Base-by-base conservation (phyloP, 2,113 vertebrate species). In the Grantiella picta region DNA sequence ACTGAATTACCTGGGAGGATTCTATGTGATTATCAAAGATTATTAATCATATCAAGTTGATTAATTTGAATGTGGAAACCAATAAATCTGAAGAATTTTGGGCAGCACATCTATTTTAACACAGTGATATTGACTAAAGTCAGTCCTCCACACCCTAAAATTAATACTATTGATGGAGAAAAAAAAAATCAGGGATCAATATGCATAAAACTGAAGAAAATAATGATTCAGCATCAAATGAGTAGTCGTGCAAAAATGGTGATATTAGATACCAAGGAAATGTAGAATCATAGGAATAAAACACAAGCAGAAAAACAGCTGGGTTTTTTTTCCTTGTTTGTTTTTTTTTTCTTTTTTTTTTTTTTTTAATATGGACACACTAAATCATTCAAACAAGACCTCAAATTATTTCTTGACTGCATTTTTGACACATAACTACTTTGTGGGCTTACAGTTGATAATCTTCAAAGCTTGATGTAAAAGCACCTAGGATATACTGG, bases 1-100 rank as follows among this genome's bases (percentile, higher is more conserved):
- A 66, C 54, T 12, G 3, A 94, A 94, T 94, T 91, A 61, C n/a
- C 68, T 79, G 36, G 12, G 54, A 90, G 66, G 93, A 82, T 89
- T 93, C 49, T 40, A 28, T 60, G 33, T 42, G 49, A 79, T 77
- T 40, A 31, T 83, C 72, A 60, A 90, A 90, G 33, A 64, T 53
- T 45, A 89, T 86, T 78, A 93, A 84, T 83, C 59, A 47, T 65
- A 90, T 33, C 17, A 60, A 76, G 11, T 27, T 82, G 72, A 73
- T 79, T 53, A 61, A 90, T 90, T 92, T 92, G 57, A 92, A 64
- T 64, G 33, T 16, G 22, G 82, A 91, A 82, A 10, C 16, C 1
- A 78, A 76, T 78, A 70, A 59, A 79, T 86, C 27, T 52, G n/a
- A 40, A 57, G 60, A 40, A 53, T 65, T 94, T 79, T 49, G 2